Evolutionary conservation across 2,888 invertebrate species (phyloP), one percentile per base, ranked within the genome.

Genomic region (Cybosia mesomella): DNA sequence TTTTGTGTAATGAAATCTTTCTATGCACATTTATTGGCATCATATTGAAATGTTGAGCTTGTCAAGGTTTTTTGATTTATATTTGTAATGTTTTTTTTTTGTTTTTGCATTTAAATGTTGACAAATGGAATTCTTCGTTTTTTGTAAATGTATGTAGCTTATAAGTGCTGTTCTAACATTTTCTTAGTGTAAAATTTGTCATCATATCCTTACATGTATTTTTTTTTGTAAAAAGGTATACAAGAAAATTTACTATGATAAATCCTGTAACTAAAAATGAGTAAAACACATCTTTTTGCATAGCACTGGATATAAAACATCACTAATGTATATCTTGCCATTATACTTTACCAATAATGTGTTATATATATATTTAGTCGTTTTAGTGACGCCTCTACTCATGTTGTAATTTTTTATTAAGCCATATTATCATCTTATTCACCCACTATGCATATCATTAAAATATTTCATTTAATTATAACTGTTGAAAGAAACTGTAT

Each of bases 1-100:
- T 65, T 70, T 70, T 64, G 22, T 15, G 61, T 15, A 67, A 49
- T 62, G 32, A 58, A 53, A 54, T 21, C 15, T 32, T 21, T 24
- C 39, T 57, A 36, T 43, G n/a, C 32, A 43, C 21, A 57, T 32
- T 34, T 54, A 54, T 59, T 24, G 22, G 34, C 10, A 22, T 49
- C 28, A 28, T n/a, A 49, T 39, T 8, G 18, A 13, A 22, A 32
- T 55, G 11, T 61, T 18, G 5, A 28, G 2, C 39, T 61, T 32
- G 61, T 61, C 7, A 39, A 24, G 9, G 22, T 24, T 9, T 55
- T 39, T 10, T 22, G 18, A 59, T 39, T 39, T 11, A 8, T 28
- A 22, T 59, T 59, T 61, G 28, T 28, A 7, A 28, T 61, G 2
- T n/a, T 43, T n/a, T 24, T 7, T 43, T 28, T 49, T 13, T 18